phyloP scores from a whole-genome alignment of 2,797 vertebrate genomes.

The Labroides dimidiatus region DNA sequence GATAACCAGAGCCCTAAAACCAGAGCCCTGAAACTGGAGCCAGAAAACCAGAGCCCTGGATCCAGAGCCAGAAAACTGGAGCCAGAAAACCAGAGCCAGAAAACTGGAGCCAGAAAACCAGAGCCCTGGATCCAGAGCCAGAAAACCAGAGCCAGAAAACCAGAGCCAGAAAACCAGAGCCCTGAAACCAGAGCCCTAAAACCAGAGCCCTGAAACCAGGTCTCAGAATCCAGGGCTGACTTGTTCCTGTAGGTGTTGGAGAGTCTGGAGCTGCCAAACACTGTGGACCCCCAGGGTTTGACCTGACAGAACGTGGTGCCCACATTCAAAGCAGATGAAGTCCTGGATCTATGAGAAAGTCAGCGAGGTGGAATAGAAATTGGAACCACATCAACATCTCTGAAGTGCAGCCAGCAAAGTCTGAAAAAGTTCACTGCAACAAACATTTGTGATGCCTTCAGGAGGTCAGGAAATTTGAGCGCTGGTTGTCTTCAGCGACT shows the following conservation, averaged over 20 bases:
- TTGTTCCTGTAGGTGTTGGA: slow-evolving; percentile 72
- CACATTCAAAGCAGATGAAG: slow-evolving; percentile 52
- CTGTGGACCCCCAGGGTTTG: slow-evolving; percentile 21
- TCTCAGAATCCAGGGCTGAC: slow-evolving; percentile 39
- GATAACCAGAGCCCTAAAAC: no score
- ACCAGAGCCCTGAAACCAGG: slow-evolving; percentile 32
- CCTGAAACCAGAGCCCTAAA: no score
- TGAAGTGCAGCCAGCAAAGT: slow-evolving; percentile 53
- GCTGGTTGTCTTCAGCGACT: no score
- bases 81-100: no score
- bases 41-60: no score
- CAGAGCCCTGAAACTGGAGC: no score
- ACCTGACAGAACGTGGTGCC: slow-evolving; percentile 42
- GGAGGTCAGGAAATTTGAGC: no score
- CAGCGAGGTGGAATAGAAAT: slow-evolving; percentile 23
- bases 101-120: no score
- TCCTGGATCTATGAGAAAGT: slow-evolving; percentile 47
- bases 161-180: no score
- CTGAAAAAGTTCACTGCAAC: slow-evolving; percentile 38
- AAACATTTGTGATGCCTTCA: not conserved
- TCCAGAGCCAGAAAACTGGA: no score
- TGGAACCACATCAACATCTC: slow-evolving; percentile 47
- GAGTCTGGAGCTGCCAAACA: slow-evolving; percentile 57
- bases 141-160: no score
- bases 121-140: no score